Evolutionary conservation across 2,888 invertebrate species (phyloP).

Genomic region (Meta bourneti): DNA sequence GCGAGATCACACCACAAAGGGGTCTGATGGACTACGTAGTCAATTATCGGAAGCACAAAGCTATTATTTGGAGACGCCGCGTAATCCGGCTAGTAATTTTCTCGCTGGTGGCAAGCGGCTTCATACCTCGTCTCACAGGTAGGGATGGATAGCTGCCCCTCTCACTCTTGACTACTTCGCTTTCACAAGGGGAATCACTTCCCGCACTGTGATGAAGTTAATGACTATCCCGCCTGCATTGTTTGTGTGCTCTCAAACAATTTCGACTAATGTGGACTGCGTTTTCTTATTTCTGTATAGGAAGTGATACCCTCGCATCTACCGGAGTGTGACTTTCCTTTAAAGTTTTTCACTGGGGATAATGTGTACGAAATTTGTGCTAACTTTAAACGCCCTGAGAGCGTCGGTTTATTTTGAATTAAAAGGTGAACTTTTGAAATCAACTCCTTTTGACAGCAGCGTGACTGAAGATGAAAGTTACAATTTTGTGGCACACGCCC

Average conservation of each 20-base stretch:
- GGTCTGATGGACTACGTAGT: slow-evolving; percentile 33
- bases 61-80: slow-evolving; percentile 64
- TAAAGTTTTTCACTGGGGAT: too few relatives aligned
- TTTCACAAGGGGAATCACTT: slow-evolving; percentile 6
- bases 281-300: too few relatives aligned
- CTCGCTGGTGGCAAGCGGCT: slow-evolving; percentile 26
- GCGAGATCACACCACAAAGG: slow-evolving; percentile 32
- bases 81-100: slow-evolving; percentile 53
- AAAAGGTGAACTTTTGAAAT: too few relatives aligned
- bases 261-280: too few relatives aligned
- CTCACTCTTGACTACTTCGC: slow-evolving; percentile 26
- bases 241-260: not conserved
- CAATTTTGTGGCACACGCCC: too few relatives aligned
- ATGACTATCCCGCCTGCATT: not conserved
- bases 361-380: too few relatives aligned
- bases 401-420: too few relatives aligned
- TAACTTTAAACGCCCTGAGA: too few relatives aligned
- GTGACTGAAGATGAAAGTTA: too few relatives aligned
- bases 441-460: too few relatives aligned
- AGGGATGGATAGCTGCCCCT: slow-evolving; percentile 12
- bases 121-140: slow-evolving; percentile 11
- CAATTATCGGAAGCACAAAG: slow-evolving; percentile 46
- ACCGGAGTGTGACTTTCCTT: too few relatives aligned
- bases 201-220: slow-evolving; percentile 4
- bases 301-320: too few relatives aligned